Conservation (phyloP, 2,113 vertebrate genomes). For the Nyctereutes procyonoides region DNA sequence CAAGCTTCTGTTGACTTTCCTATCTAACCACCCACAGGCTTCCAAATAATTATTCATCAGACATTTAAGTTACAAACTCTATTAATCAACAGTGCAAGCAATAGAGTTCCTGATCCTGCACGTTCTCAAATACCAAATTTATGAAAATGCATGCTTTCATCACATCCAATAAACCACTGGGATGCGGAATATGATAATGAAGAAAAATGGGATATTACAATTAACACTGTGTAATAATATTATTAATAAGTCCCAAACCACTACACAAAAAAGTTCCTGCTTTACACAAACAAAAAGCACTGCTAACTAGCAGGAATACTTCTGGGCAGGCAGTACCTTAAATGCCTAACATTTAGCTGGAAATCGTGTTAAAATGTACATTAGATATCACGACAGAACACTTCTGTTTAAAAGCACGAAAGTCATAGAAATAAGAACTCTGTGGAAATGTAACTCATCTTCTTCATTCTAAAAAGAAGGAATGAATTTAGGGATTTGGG, state of each 20-base stretch:
- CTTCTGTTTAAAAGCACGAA: neutral
- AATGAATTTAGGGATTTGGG: no score
- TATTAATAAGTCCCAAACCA: neutral
- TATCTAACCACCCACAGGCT: neutral
- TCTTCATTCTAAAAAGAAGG: conserved; percentile 36
- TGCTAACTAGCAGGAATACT: neutral
- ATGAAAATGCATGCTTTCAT: neutral
- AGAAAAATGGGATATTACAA: neutral
- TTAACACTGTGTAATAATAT: neutral
- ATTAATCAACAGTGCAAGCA: neutral
- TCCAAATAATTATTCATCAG: conserved; percentile 43
- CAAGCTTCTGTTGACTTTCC: neutral
- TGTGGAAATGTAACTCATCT: neutral
- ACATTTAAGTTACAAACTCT: conserved; percentile 13
- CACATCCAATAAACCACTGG: neutral
- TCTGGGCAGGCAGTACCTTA: neutral
- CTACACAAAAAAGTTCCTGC: neutral
- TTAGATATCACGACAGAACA: neutral
- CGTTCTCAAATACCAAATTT: neutral
- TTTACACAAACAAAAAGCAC: neutral
- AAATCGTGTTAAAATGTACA: neutral
- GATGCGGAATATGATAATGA: neutral
- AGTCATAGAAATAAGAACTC: conserved; percentile 30
- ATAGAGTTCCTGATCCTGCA: neutral
- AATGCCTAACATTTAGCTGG: neutral